Percentiles rank a stretch among this genome's conserved stretches.
Conservation (phyloP, 2,113 vertebrate species). For the Gymnogyps californianus region DNA sequence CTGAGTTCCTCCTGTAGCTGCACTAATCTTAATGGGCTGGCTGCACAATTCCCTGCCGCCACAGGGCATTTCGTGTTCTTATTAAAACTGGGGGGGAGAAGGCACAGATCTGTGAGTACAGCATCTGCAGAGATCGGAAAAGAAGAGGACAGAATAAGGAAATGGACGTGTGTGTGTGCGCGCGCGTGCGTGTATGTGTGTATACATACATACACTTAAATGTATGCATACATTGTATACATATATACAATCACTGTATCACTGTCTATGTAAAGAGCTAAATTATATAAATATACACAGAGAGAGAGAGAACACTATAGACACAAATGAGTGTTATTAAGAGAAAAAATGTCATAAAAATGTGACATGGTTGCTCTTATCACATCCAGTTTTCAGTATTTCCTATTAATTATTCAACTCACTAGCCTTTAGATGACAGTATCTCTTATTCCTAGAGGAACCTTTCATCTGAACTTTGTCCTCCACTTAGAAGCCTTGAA, state of each 20-base stretch:
- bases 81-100: background rate
- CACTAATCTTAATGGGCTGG: conserved; percentile 25
- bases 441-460: background rate
- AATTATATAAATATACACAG: rapidly evolving
- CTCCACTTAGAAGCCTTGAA: conserved; percentile 22
- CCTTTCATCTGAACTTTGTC: background rate
- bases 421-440: background rate
- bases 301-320: background rate
- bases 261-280: background rate
- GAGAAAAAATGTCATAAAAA: background rate
- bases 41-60: background rate
- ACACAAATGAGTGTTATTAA: background rate
- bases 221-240: background rate
- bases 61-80: conserved; percentile 23
- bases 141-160: background rate
- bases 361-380: background rate
- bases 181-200: rapidly evolving
- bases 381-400: background rate
- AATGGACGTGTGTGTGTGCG: rapidly evolving
- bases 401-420: conserved; percentile 30
- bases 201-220: background rate
- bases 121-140: background rate
- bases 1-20: conserved; percentile 15
- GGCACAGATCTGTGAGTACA: background rate
- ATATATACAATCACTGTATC: too few species aligned